Conservation (phyloP, 2,888 invertebrate species). For the Adela reaumurella region DNA sequence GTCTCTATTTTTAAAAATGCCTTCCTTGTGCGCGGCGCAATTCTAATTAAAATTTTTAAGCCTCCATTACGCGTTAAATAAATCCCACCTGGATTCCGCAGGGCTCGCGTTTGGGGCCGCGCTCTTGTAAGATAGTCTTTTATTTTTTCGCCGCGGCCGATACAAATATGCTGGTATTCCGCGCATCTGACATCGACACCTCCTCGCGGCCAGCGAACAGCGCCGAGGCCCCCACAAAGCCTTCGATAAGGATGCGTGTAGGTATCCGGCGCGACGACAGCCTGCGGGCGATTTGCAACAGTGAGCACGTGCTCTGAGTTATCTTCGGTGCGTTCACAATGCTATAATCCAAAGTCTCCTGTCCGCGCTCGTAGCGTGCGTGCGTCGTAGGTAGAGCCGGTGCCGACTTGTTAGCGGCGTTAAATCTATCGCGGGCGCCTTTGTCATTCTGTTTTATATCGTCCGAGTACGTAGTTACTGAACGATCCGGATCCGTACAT, state of each 20-base stretch:
- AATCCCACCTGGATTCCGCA: slow-evolving; percentile 16
- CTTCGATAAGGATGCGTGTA: background rate
- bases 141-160: slow-evolving; percentile 22
- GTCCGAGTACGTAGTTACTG: background rate
- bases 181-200: slow-evolving; percentile 29
- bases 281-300: background rate
- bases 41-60: slow-evolving; percentile 43
- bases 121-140: slow-evolving; percentile 23
- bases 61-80: slow-evolving; percentile 27
- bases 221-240: slow-evolving; percentile 23
- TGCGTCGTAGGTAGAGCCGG: too few relatives aligned
- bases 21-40: slow-evolving; percentile 8
- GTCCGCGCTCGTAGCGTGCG: too few relatives aligned
- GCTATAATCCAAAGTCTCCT: background rate
- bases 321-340: background rate
- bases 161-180: slow-evolving; percentile 28
- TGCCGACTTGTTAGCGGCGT: too few relatives aligned
- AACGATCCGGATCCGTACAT: too few relatives aligned
- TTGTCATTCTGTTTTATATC: background rate
- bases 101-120: slow-evolving; percentile 14
- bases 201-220: slow-evolving; percentile 17
- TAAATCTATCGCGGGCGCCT: background rate
- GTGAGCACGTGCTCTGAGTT: background rate
- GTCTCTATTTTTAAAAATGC: background rate
- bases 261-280: background rate